These are phyloP conservation scores for Noctuana brunneofusca DNA, from an alignment of 2,888 invertebrate species.

Conservation along the genomic window DNA sequence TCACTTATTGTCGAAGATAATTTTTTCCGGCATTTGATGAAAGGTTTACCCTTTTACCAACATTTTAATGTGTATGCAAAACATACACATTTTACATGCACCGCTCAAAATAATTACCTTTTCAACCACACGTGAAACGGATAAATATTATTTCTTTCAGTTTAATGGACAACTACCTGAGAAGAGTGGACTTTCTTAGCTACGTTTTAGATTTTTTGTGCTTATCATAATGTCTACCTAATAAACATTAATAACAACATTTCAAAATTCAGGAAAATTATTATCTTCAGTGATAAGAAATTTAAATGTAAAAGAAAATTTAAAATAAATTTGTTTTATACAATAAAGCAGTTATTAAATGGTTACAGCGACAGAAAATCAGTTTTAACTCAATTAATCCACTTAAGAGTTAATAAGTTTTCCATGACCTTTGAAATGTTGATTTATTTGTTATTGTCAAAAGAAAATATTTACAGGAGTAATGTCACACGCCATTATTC, in stretches of 20 bases:
- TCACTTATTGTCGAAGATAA: conserved; percentile 1
- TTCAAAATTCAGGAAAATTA: conserved; percentile 25
- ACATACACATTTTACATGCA: conserved; percentile 4
- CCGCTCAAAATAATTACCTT: not conserved
- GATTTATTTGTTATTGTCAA: conserved; percentile 47
- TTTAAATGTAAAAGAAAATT: not conserved
- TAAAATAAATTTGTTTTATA: not conserved
- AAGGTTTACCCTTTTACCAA: no score
- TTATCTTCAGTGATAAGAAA: not conserved
- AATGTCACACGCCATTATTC: conserved; percentile 42
- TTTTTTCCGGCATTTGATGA: not conserved
- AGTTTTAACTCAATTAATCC: not conserved
- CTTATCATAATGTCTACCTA: conserved; percentile 54
- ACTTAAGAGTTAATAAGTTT: not conserved
- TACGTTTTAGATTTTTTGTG: conserved; percentile 36
- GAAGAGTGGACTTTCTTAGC: conserved; percentile 23
- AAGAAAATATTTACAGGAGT: conserved; percentile 54
- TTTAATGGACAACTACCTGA: conserved; percentile 4
- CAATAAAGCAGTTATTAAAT: not conserved
- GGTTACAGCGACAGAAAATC: not conserved
- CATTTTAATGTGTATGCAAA: conserved; percentile 1
- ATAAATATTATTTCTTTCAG: not conserved
- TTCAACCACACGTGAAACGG: not conserved
- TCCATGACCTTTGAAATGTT: conserved; percentile 20
- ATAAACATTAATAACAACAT: conserved; percentile 38